Conservation (phyloP, 2,113 vertebrate genomes). For the Nothocercus nigrocapillus region DNA sequence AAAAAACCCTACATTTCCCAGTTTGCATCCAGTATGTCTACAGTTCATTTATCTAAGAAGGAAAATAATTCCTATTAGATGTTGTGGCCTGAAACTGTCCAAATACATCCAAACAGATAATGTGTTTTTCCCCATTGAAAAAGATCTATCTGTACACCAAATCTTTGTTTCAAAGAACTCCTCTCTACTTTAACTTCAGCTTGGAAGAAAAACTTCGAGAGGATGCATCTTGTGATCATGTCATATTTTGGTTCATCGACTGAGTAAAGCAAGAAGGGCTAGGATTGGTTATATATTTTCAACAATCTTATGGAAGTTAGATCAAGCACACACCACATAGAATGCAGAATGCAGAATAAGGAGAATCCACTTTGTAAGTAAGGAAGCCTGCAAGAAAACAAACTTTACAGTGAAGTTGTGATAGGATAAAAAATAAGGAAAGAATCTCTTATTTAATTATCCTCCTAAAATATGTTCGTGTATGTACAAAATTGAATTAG, state of each 20-base stretch:
- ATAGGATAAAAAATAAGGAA: not conserved
- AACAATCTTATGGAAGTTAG: not conserved
- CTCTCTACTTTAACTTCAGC: not conserved
- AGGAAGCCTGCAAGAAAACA: not conserved
- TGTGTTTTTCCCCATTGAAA: not conserved
- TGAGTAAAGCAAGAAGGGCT: not conserved
- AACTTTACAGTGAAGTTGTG: not conserved
- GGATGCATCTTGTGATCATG: not conserved
- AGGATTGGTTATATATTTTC: not conserved
- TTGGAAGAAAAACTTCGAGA: slow-evolving; percentile 5
- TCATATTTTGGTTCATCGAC: not conserved
- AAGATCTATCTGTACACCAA: not conserved
- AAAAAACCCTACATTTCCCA: not conserved
- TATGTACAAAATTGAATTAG: not conserved
- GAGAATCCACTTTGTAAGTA: not conserved
- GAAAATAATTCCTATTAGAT: not conserved
- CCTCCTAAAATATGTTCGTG: not conserved
- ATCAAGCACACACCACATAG: not conserved
- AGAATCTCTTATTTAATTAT: not conserved
- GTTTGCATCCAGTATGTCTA: slow-evolving; percentile 15
- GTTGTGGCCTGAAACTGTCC: slow-evolving; percentile 58
- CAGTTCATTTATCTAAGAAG: not conserved
- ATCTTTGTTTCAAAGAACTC: not conserved
- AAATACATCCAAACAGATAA: not conserved
- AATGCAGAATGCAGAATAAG: not conserved